Evolutionary conservation across 2,888 invertebrate genomes (phyloP).

Genomic region (Bugulina stolonifera): DNA sequence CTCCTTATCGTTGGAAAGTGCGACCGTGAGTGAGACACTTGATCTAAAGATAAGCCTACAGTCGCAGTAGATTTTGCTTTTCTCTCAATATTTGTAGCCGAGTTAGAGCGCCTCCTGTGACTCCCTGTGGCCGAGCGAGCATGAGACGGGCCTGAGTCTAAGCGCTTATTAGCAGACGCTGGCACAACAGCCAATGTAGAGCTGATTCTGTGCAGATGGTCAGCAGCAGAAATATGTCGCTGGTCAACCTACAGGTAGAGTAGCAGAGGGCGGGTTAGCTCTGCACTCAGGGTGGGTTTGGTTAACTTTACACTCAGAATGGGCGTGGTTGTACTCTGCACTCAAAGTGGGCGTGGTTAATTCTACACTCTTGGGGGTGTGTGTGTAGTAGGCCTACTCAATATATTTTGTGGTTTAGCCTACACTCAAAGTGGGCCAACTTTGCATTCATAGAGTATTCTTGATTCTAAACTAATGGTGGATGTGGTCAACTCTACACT

Average conservation of each 20-base stretch:
- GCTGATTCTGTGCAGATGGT: background rate
- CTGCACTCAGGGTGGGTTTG: too few species aligned
- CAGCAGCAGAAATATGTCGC: background rate
- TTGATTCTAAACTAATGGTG: too few species aligned
- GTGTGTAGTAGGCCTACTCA: too few species aligned
- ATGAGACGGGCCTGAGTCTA: background rate
- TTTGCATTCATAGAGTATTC: too few species aligned
- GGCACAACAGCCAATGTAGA: background rate
- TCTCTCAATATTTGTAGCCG: conserved; percentile 20
- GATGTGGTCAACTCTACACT: too few species aligned
- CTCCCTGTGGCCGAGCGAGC: background rate
- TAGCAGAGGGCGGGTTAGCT: too few species aligned
- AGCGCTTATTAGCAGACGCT: background rate
- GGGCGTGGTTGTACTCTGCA: too few species aligned
- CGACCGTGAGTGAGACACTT: conserved; percentile 1
- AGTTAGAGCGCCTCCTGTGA: conserved; percentile 25
- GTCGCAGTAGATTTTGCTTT: background rate
- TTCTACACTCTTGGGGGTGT: too few species aligned
- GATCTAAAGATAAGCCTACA: background rate
- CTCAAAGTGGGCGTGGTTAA: too few species aligned
- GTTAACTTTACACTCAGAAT: too few species aligned
- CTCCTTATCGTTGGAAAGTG: background rate
- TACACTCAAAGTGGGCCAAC: too few species aligned
- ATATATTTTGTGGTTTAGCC: too few species aligned
- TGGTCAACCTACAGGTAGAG: background rate